Percentiles rank a stretch among this genome's conserved stretches.
Evolutionary conservation across 1,140 invertebrate genomes (phyloP).

Genomic region (Lepidostoma basale): DNA sequence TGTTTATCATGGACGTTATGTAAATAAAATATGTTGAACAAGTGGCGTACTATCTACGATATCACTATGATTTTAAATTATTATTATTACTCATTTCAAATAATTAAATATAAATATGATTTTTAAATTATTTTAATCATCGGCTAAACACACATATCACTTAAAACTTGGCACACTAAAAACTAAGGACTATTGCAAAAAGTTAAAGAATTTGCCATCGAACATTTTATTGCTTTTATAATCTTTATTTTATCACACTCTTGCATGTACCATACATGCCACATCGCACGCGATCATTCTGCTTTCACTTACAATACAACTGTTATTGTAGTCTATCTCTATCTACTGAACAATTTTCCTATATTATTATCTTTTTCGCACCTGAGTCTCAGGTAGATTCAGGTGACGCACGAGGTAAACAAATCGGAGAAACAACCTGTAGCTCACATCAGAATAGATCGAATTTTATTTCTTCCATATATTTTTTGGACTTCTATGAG

Average conservation of each 20-base stretch:
- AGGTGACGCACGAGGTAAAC: conserved; percentile 35
- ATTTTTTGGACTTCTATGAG: background rate
- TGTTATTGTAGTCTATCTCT: conserved; percentile 37
- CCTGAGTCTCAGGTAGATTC: conserved; percentile 13
- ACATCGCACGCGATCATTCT: conserved; percentile 31
- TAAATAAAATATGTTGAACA: too few relatives aligned
- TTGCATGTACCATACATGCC: conserved; percentile 29
- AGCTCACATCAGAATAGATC: background rate
- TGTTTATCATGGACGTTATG: background rate
- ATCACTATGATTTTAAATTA: too few relatives aligned
- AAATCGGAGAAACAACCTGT: conserved; percentile 24
- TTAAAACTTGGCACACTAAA: too few relatives aligned
- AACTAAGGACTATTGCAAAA: too few relatives aligned
- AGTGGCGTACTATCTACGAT: too few relatives aligned
- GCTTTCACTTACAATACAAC: conserved; percentile 37
- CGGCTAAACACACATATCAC: too few relatives aligned
- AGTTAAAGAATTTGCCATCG: conserved; percentile 1
- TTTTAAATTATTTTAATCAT: too few relatives aligned
- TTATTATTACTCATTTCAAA: too few relatives aligned
- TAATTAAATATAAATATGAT: too few relatives aligned
- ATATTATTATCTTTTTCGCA: conserved; percentile 22
- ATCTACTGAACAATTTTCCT: conserved; percentile 17
- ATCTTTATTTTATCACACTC: conserved; percentile 27
- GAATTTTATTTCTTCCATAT: background rate
- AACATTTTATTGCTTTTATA: conserved; percentile 9